Conservation (phyloP, 2,113 vertebrate species). For the Halcyon malimbica region DNA sequence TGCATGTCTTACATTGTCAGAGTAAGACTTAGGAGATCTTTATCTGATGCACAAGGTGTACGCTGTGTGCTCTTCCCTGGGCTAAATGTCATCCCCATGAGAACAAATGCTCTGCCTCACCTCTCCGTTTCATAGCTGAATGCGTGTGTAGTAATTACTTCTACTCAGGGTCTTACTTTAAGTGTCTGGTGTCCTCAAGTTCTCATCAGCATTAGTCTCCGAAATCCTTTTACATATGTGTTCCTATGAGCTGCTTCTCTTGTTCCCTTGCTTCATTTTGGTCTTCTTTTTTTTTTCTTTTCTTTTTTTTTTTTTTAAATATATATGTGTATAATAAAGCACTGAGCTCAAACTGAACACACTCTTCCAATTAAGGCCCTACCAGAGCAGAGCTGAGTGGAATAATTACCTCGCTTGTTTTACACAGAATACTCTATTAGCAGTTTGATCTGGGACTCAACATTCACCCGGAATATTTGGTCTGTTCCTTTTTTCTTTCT, state of each 20-base stretch:
- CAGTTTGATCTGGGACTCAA: slow-evolving; percentile 47
- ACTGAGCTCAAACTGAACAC: slow-evolving; percentile 62
- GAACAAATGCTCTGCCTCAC: not conserved
- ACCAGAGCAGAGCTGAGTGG: slow-evolving; percentile 54
- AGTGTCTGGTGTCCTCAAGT: not conserved
- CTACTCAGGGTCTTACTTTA: not conserved
- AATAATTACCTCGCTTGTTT: slow-evolving; percentile 71
- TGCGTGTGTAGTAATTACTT: not conserved
- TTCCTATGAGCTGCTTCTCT: slow-evolving; percentile 39
- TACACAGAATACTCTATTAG: slow-evolving; percentile 70
- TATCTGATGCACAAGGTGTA: not conserved
- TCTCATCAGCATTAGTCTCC: not conserved
- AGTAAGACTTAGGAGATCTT: not conserved
- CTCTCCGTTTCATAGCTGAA: not conserved
- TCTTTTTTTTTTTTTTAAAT: not conserved
- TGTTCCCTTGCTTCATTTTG: not conserved
- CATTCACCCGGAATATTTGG: slow-evolving; percentile 27
- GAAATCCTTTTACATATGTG: not conserved
- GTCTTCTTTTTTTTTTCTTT: not conserved
- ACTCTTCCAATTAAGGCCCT: slow-evolving; percentile 68
- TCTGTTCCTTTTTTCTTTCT: not conserved
- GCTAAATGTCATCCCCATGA: not conserved
- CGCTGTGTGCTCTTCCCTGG: not conserved
- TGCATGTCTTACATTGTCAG: not conserved
- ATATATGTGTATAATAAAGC: slow-evolving; percentile 51